Evolutionary conservation across 2,888 invertebrate species (phyloP).

Genomic region (Branchellion lobata): DNA sequence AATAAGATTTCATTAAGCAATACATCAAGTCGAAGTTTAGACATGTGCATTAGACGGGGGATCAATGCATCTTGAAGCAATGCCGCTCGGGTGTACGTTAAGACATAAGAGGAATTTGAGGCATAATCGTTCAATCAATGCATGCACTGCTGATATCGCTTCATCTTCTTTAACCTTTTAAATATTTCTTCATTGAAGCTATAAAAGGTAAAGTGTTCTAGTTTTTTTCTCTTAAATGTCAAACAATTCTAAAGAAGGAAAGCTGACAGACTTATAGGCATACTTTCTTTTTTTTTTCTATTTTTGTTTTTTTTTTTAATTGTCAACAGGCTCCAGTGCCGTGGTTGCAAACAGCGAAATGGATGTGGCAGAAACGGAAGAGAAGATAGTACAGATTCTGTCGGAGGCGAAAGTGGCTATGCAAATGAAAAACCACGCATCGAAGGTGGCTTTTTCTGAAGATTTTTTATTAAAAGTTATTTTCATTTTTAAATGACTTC

Average conservation of each 20-base stretch:
- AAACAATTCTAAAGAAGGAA: not conserved
- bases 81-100: slow-evolving; percentile 13
- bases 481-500: not conserved
- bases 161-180: too few relatives aligned
- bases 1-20: not conserved
- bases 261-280: not conserved
- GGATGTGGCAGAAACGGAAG: slow-evolving; percentile 71
- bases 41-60: slow-evolving; percentile 34
- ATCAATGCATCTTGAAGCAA: slow-evolving; percentile 34
- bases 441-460: slow-evolving; percentile 54
- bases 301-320: not conserved
- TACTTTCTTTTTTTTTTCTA: not conserved
- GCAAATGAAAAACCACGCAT: slow-evolving; percentile 57
- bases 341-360: slow-evolving; percentile 49
- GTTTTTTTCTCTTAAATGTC: not conserved
- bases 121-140: slow-evolving; percentile 40
- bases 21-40: slow-evolving; percentile 5
- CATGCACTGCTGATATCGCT: not conserved
- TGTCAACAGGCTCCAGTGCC: slow-evolving; percentile 28
- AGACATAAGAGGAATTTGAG: slow-evolving; percentile 39
- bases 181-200: not conserved
- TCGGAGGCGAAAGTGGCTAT: slow-evolving; percentile 88
- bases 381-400: slow-evolving; percentile 87
- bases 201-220: not conserved
- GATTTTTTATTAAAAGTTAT: too few relatives aligned